These are phyloP conservation scores for Caenorhabditis sulstoni DNA, from an alignment of 2,888 invertebrate genomes.

Conservation along the genomic window DNA sequence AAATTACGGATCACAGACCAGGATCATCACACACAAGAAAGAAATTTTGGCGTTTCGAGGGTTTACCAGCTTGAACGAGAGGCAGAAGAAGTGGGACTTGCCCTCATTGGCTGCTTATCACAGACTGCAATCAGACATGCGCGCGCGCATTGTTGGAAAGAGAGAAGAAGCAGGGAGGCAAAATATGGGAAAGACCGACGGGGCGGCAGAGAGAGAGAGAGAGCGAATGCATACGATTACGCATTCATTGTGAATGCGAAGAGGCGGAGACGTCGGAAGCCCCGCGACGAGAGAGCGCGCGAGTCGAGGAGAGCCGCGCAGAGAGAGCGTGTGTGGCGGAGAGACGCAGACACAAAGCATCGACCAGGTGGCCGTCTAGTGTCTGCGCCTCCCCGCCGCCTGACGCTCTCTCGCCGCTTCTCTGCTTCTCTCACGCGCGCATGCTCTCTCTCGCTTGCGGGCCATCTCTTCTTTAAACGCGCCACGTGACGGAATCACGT, in stretches of 20 bases:
- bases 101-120: conserved; percentile 27
- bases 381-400: conserved; percentile 33
- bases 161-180: conserved; percentile 9
- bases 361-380: conserved; percentile 29
- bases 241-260: background rate
- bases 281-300: conserved; percentile 9
- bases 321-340: background rate
- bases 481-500: conserved; percentile 57
- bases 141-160: background rate
- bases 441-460: too few species aligned
- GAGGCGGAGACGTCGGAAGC: conserved; percentile 23
- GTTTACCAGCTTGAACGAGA: background rate
- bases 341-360: conserved; percentile 27
- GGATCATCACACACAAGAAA: conserved; percentile 14
- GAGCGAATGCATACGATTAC: conserved; percentile 49
- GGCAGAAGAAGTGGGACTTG: background rate
- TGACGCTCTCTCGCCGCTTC: conserved; percentile 15
- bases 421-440: conserved; percentile 2
- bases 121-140: conserved; percentile 11
- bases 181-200: conserved; percentile 16
- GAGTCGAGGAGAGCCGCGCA: too few species aligned
- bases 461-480: conserved; percentile 13
- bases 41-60: too few species aligned
- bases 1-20: conserved; percentile 43
- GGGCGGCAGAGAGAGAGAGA: background rate